A percentile compares a stretch with the other conserved stretches of the same genome.
phyloP scores from a whole-genome alignment of 2,113 vertebrate genomes.

The Salvator merianae region DNA sequence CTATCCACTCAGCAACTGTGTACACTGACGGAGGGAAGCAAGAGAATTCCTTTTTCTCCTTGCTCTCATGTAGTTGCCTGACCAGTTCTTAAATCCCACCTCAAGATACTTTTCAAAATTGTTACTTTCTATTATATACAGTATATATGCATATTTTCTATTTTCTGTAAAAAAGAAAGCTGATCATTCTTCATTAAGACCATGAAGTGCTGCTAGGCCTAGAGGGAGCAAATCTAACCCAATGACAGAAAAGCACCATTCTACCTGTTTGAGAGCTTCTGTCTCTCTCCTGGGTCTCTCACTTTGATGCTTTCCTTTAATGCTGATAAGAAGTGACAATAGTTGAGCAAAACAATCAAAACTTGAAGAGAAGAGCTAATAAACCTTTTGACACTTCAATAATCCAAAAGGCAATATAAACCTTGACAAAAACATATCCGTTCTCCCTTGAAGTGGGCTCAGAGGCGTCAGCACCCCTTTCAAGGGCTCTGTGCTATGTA shows the following conservation, averaged over 20 bases:
- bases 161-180: constrained; percentile 38
- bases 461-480: constrained; percentile 18
- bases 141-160: too few species aligned
- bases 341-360: constrained; percentile 82
- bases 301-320: constrained; percentile 77
- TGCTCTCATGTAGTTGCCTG: background rate
- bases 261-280: constrained; percentile 41
- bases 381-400: constrained; percentile 81
- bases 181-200: constrained; percentile 55
- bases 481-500: constrained; percentile 52
- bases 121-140: background rate
- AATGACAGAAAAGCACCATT: constrained; percentile 55
- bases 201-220: constrained; percentile 58
- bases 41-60: background rate
- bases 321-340: constrained; percentile 81
- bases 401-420: constrained; percentile 75
- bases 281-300: constrained; percentile 58
- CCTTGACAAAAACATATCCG: constrained; percentile 52
- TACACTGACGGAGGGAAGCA: background rate
- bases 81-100: background rate
- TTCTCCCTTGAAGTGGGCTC: constrained; percentile 58
- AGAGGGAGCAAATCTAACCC: constrained; percentile 30
- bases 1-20: background rate
- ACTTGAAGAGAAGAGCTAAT: constrained; percentile 79
- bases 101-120: background rate